These are phyloP conservation scores for Scylla paramamosain DNA, from an alignment of 1,140 invertebrate species.

Conservation along the genomic window DNA sequence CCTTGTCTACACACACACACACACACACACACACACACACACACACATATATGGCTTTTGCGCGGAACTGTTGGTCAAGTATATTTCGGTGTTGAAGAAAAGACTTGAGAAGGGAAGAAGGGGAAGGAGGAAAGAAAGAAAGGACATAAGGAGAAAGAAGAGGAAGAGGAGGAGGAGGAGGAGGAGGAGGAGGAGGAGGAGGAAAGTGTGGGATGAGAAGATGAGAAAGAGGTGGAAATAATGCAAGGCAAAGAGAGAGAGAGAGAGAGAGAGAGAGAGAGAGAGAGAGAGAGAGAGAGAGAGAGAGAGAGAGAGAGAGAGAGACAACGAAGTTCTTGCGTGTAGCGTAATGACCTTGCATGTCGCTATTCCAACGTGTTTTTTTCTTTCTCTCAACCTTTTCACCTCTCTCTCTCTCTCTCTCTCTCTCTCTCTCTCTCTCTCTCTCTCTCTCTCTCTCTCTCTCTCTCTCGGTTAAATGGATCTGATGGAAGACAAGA, in stretches of 20 bases:
- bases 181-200: no score
- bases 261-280: not conserved
- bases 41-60: not conserved
- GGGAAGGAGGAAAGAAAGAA: not conserved
- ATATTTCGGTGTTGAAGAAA: not conserved
- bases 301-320: not conserved
- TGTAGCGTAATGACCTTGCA: no score
- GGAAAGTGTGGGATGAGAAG: not conserved
- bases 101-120: not conserved
- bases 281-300: not conserved
- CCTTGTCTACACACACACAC: conserved; percentile 32
- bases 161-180: not conserved
- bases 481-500: no score
- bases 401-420: no score
- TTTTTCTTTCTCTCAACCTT: no score
- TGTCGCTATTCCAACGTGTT: no score
- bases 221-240: not conserved
- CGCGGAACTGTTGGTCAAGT: not conserved
- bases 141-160: not conserved
- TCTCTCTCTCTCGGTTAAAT: no score
- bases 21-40: conserved; percentile 56
- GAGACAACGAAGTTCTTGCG: not conserved
- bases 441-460: no score
- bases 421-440: no score
- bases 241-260: not conserved